Conservation (phyloP, 2,797 vertebrate species). For the Natrix natrix region DNA sequence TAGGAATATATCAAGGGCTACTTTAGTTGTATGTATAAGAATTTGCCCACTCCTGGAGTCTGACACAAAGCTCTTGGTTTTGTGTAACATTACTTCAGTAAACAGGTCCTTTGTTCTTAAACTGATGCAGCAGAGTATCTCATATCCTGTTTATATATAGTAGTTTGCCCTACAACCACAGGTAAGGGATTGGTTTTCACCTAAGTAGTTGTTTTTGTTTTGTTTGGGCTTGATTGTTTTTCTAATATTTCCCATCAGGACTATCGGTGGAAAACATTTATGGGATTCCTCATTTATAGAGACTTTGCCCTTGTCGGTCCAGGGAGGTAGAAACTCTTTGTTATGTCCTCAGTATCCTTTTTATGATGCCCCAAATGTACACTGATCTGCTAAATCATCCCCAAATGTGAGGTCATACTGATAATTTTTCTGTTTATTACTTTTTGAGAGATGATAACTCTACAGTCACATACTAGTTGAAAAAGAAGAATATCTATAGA, state of each 20-base stretch:
- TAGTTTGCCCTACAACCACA: background rate
- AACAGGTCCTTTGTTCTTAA: background rate
- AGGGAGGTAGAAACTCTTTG: background rate
- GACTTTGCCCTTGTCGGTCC: background rate
- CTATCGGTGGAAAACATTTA: background rate
- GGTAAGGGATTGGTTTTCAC: background rate
- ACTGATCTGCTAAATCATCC: background rate
- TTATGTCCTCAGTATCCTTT: background rate
- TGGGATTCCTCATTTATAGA: background rate
- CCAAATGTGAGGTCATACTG: background rate
- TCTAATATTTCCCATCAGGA: background rate
- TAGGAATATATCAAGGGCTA: background rate
- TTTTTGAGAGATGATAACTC: background rate
- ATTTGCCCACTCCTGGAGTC: background rate
- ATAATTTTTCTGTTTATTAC: background rate
- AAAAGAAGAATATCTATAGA: background rate
- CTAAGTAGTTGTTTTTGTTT: background rate
- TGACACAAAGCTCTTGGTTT: background rate
- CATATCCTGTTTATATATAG: background rate
- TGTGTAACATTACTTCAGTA: background rate
- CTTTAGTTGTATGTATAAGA: background rate
- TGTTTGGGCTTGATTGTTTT: background rate
- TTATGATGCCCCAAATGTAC: background rate
- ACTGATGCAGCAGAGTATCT: background rate
- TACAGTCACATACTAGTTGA: background rate